Base-by-base conservation (phyloP, 2,888 invertebrate species). In the Dryobotodes eremita region DNA sequence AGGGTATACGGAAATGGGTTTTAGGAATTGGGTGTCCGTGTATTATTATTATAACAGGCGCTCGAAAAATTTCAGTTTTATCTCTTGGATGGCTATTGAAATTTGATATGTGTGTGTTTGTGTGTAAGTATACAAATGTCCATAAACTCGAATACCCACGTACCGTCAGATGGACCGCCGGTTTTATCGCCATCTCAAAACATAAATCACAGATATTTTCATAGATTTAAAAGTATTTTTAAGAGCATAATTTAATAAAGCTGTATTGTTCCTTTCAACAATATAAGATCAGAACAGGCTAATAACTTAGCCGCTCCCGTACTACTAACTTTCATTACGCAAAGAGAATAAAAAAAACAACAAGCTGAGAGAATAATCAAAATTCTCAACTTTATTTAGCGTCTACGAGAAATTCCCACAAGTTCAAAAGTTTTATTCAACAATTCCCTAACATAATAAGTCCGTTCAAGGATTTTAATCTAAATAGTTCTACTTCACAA, bases 381-480 rank as follows among this genome's bases (percentile, higher is more conserved):
- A 86, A 88, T 89, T 80, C 84, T 61, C 53, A 75, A 89, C 75
- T 88, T 88, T 79, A 76, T 86, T 84, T 79, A 72, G 42, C 74
- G 78, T 81, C 71, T 71, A 71, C 53, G 68, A 62, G 36, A 75
- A 81, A 83, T 85, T 86, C 64, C 76, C 70, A 71, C 69, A 86
- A 89, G 70, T 86, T 89, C 66, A 77, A 74, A 82, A 89, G 78
- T 88, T 84, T 75, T 70, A 50, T 59, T 42, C 42, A 89, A 88
- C 85, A 88, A 86, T 89, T 79, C 71, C 73, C 71, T 74, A 86
- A 84, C 82, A 77, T 85, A 74, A 81, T 82, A 88, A 88, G 86
- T 88, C 74, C 65, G 77, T 79, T 77, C 59, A 65, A 79, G 79
- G 80, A 74, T 85, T 89, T 89, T 89, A 88, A 88, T 88, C 83